Evolutionary conservation across 2,888 invertebrate genomes (phyloP).

Genomic region (Deilephila porcellus): DNA sequence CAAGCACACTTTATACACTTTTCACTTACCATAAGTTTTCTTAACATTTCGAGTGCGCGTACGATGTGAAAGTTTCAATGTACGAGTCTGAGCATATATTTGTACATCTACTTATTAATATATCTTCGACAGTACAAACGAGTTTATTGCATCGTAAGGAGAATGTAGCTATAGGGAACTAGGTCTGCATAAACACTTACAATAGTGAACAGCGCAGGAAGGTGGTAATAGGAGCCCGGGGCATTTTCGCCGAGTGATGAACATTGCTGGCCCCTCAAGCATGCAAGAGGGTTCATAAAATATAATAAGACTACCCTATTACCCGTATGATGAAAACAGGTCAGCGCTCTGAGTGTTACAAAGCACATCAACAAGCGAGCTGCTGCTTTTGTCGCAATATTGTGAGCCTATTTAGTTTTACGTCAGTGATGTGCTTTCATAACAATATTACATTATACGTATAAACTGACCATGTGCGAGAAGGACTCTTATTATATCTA

Average conservation of each 20-base stretch:
- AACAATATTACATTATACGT: neutral
- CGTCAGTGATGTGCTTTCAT: neutral
- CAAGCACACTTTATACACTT: constrained; percentile 19
- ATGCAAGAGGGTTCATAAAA: constrained; percentile 75
- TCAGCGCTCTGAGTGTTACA: constrained; percentile 47
- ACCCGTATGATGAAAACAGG: constrained; percentile 63
- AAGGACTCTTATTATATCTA: too few species aligned
- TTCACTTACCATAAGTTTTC: constrained; percentile 24
- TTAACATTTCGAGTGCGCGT: constrained; percentile 19
- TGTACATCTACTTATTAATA: constrained; percentile 27
- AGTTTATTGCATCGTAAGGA: neutral
- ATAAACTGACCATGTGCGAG: neutral
- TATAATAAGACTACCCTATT: constrained; percentile 75
- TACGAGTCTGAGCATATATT: neutral
- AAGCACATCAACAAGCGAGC: constrained; percentile 23
- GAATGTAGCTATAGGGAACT: constrained; percentile 32
- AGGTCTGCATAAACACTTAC: constrained; percentile 56
- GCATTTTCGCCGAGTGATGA: constrained; percentile 64
- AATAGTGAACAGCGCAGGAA: constrained; percentile 56
- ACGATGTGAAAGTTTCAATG: constrained; percentile 16
- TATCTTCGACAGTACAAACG: neutral
- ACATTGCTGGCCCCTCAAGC: constrained; percentile 68
- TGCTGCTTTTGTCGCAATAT: constrained; percentile 27
- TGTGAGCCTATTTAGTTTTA: constrained; percentile 3
- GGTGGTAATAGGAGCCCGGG: constrained; percentile 69